Evolutionary conservation across 2,113 vertebrate genomes (phyloP).

Genomic region (Apistogramma diplotaenia): DNA sequence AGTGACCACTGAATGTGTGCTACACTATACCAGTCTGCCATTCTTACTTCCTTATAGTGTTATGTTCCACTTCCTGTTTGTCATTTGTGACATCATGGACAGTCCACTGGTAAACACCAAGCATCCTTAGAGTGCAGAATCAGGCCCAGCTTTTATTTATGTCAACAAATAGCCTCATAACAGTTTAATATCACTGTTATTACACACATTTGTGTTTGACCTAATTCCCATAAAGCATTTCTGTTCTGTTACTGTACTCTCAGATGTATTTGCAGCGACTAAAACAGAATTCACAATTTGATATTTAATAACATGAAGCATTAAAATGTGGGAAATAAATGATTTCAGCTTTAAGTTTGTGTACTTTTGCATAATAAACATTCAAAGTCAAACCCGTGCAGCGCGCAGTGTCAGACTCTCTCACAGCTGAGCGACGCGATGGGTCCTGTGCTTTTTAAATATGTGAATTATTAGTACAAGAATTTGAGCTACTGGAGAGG

Average conservation of each 20-base stretch:
- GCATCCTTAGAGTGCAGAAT: neutral
- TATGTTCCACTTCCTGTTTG: neutral
- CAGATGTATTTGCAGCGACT: neutral
- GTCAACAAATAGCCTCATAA: neutral
- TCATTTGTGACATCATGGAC: constrained; percentile 2
- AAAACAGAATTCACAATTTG: neutral
- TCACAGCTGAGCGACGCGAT: neutral
- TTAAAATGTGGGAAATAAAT: neutral
- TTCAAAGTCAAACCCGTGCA: neutral
- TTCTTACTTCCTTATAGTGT: neutral
- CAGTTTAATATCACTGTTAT: neutral
- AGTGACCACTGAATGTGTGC: neutral
- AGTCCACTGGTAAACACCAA: too few species aligned
- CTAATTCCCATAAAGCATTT: neutral
- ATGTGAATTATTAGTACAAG: constrained; percentile 1
- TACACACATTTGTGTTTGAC: neutral
- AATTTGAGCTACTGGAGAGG: neutral
- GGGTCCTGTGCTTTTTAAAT: neutral
- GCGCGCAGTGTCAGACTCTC: neutral
- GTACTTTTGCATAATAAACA: neutral
- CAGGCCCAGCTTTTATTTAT: neutral
- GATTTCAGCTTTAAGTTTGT: neutral
- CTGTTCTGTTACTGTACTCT: too few species aligned
- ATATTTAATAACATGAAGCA: neutral
- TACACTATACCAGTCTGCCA: neutral